A percentile compares a stretch with the other conserved stretches of the same genome.
phyloP scores from a whole-genome alignment of 2,797 vertebrate species.

The Columba guinea region DNA sequence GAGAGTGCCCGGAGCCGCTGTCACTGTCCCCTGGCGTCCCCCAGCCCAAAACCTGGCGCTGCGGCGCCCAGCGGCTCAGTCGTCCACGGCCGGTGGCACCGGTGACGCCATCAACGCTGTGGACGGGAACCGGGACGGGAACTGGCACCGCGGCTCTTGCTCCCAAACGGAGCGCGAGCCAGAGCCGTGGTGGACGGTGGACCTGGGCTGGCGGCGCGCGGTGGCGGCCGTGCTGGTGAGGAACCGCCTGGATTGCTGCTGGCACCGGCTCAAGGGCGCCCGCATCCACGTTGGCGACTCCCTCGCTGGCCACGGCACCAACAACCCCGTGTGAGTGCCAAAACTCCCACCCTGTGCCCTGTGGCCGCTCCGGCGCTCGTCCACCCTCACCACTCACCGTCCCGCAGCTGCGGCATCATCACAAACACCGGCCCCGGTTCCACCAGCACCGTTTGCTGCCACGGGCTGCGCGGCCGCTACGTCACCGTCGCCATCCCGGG shows the following conservation, averaged over 20 bases:
- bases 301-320: background rate
- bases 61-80: background rate
- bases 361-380: rapidly evolving
- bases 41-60: background rate
- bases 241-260: background rate
- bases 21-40: background rate
- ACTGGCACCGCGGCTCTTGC: background rate
- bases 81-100: rapidly evolving
- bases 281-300: background rate
- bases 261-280: background rate
- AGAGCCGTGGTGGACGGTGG: background rate
- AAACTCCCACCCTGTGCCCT: rapidly evolving
- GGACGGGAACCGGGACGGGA: background rate
- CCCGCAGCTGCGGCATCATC: background rate
- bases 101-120: background rate
- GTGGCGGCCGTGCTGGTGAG: background rate
- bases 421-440: background rate
- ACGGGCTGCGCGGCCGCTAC: background rate
- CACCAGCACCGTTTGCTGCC: constrained; percentile 5
- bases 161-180: background rate
- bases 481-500: background rate
- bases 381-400: rapidly evolving
- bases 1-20: rapidly evolving
- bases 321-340: background rate
- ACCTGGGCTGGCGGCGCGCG: background rate